A percentile compares a stretch with the other conserved stretches of the same genome.
These are phyloP conservation scores for Drosophila orena DNA, from an alignment of 1,140 invertebrate genomes.

Conservation along the genomic window DNA sequence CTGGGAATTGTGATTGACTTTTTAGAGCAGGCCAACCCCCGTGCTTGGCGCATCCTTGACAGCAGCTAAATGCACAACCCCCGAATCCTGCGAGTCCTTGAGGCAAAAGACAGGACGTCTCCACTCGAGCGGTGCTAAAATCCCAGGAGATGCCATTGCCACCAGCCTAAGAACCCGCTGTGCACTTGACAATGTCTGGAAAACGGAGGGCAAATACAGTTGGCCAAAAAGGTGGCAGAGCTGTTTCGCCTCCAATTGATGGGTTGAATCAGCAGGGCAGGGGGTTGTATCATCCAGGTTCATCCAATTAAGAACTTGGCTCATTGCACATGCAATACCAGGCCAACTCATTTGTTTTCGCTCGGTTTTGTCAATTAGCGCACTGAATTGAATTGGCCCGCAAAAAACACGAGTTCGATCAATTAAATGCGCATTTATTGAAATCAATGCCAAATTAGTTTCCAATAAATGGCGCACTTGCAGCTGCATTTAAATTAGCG, in stretches of 20 bases:
- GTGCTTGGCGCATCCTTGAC: slow-evolving; percentile 36
- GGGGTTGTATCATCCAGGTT: background rate
- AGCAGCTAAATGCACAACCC: slow-evolving; percentile 50
- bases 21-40: slow-evolving; percentile 63
- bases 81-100: slow-evolving; percentile 7
- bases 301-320: slow-evolving; percentile 61
- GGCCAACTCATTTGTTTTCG: slow-evolving; percentile 40
- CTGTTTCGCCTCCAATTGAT: slow-evolving; percentile 27
- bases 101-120: slow-evolving; percentile 18
- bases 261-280: slow-evolving; percentile 8
- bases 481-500: slow-evolving; percentile 11
- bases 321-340: slow-evolving; percentile 60
- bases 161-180: slow-evolving; percentile 61
- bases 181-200: slow-evolving; percentile 74
- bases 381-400: slow-evolving; percentile 68
- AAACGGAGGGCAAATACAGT: slow-evolving; percentile 24
- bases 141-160: slow-evolving; percentile 45
- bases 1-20: slow-evolving; percentile 83
- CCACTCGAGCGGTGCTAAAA: slow-evolving; percentile 53
- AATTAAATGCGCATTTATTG: slow-evolving; percentile 77
- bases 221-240: slow-evolving; percentile 59
- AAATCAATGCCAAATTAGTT: slow-evolving; percentile 77
- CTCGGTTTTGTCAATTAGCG: slow-evolving; percentile 73
- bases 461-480: slow-evolving; percentile 51
- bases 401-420: slow-evolving; percentile 52